phyloP scores from a whole-genome alignment of 2,113 vertebrate species.

The Falcunculus frontatus region DNA sequence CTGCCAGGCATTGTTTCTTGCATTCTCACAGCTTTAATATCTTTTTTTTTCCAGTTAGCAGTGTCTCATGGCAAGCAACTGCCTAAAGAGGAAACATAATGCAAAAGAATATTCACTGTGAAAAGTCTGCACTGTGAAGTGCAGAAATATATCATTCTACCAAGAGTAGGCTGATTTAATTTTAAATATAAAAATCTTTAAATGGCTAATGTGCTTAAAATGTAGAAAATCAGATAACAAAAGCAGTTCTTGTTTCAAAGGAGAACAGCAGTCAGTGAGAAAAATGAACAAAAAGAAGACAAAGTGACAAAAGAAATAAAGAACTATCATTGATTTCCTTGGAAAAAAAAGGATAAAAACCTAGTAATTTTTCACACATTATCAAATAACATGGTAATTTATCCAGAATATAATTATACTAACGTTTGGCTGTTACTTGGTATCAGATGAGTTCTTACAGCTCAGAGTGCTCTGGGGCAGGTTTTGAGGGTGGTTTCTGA shows the following conservation, averaged over 20 bases:
- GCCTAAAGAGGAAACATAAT: background rate
- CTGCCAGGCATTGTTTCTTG: background rate
- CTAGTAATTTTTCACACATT: background rate
- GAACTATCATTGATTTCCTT: background rate
- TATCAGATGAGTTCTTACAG: background rate
- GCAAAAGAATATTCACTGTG: background rate
- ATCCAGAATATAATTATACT: background rate
- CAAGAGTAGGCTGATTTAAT: background rate
- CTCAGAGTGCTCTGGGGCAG: background rate
- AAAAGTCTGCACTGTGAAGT: background rate
- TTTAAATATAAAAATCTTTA: background rate
- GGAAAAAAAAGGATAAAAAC: background rate
- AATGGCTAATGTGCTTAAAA: background rate
- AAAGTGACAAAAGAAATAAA: background rate
- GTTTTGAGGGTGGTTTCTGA: background rate
- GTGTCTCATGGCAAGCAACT: background rate
- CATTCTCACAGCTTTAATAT: background rate
- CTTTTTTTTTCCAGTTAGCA: background rate
- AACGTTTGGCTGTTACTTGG: background rate
- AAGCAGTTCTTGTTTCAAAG: background rate
- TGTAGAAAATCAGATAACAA: background rate
- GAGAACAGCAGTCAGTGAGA: background rate
- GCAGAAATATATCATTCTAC: background rate
- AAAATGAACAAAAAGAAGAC: background rate
- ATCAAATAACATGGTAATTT: background rate